Percentiles rank a stretch among this genome's conserved stretches.
These are phyloP conservation scores for Madoqua kirkii DNA, from an alignment of 2,113 vertebrate genomes.

Conservation along the genomic window DNA sequence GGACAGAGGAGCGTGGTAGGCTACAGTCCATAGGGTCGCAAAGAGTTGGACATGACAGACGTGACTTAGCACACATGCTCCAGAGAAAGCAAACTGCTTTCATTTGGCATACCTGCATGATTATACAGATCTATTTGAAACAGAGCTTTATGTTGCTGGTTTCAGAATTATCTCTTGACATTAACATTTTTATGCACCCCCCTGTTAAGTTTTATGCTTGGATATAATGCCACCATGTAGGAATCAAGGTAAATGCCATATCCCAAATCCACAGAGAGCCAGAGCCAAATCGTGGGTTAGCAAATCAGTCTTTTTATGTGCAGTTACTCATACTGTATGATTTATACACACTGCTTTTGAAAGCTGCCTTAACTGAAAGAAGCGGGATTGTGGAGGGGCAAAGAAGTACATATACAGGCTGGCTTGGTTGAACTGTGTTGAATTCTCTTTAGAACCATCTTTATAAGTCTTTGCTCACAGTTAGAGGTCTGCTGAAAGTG, in stretches of 20 bases:
- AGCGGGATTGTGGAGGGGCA: slow-evolving; percentile 27
- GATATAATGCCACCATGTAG: slow-evolving; percentile 43
- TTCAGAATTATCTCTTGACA: slow-evolving; percentile 76
- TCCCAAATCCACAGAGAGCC: slow-evolving; percentile 7
- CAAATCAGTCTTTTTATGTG: slow-evolving; percentile 51
- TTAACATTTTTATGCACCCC: slow-evolving; percentile 76
- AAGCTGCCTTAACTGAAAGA: slow-evolving; percentile 42
- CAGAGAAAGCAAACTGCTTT: not conserved
- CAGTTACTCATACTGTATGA: slow-evolving; percentile 46
- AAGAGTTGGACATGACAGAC: not conserved
- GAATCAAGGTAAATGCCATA: slow-evolving; percentile 63
- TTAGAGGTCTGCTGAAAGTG: slow-evolving; percentile 73
- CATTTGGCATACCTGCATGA: not conserved
- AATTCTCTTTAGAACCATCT: slow-evolving; percentile 59
- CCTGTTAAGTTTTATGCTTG: slow-evolving; percentile 76
- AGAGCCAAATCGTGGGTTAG: slow-evolving; percentile 32
- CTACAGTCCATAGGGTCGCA: not conserved
- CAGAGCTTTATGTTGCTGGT: slow-evolving; percentile 56
- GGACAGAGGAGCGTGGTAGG: not conserved
- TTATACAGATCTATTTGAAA: slow-evolving; percentile 18
- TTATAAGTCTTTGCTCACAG: slow-evolving; percentile 64
- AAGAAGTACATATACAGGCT: not conserved
- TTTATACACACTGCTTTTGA: slow-evolving; percentile 60
- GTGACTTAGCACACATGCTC: not conserved
- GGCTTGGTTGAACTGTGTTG: slow-evolving; percentile 44